These are phyloP conservation scores for Gadopsis marmoratus DNA, from an alignment of 2,797 vertebrate species.

Conservation along the genomic window DNA sequence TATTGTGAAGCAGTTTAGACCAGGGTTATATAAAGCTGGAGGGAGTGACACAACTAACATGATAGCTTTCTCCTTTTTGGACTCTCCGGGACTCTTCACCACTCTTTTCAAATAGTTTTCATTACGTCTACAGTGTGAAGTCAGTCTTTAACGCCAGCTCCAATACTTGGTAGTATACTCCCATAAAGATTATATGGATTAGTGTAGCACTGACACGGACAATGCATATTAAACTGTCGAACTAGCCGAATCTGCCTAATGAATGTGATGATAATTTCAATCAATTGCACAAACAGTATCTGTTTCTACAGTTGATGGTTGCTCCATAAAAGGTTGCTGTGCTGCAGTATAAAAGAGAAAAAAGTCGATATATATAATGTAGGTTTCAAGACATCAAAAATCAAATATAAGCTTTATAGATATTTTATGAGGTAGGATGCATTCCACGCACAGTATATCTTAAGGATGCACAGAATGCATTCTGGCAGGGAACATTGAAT, in stretches of 20 bases:
- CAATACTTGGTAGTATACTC: neutral
- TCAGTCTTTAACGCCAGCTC: neutral
- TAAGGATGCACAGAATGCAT: neutral
- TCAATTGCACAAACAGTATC: neutral
- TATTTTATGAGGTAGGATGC: neutral
- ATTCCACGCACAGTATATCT: neutral
- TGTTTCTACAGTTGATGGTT: neutral
- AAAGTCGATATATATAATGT: neutral
- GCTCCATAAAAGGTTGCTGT: neutral
- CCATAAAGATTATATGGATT: slow-evolving; percentile 15
- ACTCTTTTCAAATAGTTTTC: no score
- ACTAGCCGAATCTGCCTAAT: slow-evolving; percentile 12
- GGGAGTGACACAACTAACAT: neutral
- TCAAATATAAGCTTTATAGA: neutral
- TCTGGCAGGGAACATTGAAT: neutral
- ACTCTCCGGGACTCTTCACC: neutral
- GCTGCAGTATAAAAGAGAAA: neutral
- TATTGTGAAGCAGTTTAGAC: neutral
- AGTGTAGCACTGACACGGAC: neutral
- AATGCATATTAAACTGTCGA: neutral
- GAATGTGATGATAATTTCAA: slow-evolving; percentile 16
- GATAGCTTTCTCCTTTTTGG: neutral
- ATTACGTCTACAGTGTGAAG: neutral
- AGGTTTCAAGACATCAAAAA: neutral
- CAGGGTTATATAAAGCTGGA: neutral